Evolutionary conservation across 2,113 vertebrate genomes (phyloP).

Genomic region (Myxocyprinus asiaticus): DNA sequence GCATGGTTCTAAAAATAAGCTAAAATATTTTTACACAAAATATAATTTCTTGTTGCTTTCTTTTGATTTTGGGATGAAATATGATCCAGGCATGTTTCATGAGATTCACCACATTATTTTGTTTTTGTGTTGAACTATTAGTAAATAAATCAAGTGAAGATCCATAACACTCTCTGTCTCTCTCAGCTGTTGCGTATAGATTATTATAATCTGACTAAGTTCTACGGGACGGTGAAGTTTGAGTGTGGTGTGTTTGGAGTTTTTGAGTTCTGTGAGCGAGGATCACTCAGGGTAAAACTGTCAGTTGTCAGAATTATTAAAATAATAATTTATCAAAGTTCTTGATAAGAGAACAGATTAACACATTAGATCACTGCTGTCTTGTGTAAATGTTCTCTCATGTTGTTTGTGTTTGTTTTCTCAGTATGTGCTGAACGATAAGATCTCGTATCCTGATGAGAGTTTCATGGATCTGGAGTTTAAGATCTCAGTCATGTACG

Average conservation of each 20-base stretch:
- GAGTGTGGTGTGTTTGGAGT: slow-evolving; percentile 89
- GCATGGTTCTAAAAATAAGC: no score
- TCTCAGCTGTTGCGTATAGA: slow-evolving; percentile 87
- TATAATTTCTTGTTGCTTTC: no score
- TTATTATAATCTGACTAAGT: slow-evolving; percentile 98
- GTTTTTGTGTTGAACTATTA: not conserved
- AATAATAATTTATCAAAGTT: not conserved
- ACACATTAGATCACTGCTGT: no score
- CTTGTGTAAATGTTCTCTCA: no score
- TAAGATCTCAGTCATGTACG: slow-evolving; percentile 97
- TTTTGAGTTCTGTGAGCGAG: slow-evolving; percentile 92
- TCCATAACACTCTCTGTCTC: not conserved
- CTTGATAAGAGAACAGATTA: not conserved
- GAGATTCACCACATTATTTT: no score
- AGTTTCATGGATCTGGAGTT: slow-evolving; percentile 99
- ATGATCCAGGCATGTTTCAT: no score
- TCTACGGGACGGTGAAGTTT: slow-evolving; percentile 94
- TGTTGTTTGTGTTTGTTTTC: not conserved
- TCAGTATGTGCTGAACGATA: slow-evolving; percentile 93
- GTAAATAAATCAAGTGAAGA: no score
- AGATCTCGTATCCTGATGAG: slow-evolving; percentile 93
- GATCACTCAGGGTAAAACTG: slow-evolving; percentile 84
- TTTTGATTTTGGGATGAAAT: no score
- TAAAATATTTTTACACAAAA: no score
- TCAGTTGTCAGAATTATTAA: not conserved